These are phyloP conservation scores for Ylistrum balloti DNA, from an alignment of 1,140 invertebrate genomes.

Conservation along the genomic window DNA sequence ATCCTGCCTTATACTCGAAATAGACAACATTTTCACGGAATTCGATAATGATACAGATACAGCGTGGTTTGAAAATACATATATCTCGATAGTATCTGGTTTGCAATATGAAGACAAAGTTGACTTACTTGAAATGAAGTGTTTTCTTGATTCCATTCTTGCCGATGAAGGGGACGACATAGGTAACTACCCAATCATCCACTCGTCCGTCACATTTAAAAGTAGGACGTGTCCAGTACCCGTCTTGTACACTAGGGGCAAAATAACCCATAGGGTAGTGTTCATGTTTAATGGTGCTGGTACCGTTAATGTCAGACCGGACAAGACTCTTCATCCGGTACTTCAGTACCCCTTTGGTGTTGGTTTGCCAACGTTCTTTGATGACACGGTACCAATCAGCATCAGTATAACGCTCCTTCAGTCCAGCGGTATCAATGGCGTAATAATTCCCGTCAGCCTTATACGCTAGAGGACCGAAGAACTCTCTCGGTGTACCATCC, in stretches of 20 bases:
- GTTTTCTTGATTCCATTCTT: conserved; percentile 92
- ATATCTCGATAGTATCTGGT: too few relatives aligned
- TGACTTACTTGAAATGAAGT: conserved; percentile 77
- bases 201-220: conserved; percentile 94
- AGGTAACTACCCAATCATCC: conserved; percentile 97
- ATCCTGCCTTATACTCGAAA: too few relatives aligned
- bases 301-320: conserved; percentile 89
- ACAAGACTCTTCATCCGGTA: conserved; percentile 82
- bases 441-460: conserved; percentile 58
- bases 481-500: conserved; percentile 63
- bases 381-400: conserved; percentile 66
- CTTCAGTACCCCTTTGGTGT: conserved; percentile 62
- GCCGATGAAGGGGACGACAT: conserved; percentile 97
- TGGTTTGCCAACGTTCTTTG: conserved; percentile 67
- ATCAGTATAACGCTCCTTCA: conserved; percentile 59
- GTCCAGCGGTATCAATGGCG: conserved; percentile 69
- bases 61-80: too few relatives aligned
- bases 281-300: conserved; percentile 66
- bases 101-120: too few relatives aligned
- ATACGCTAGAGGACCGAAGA: conserved; percentile 74
- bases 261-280: conserved; percentile 92
- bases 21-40: too few relatives aligned
- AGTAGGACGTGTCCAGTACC: conserved; percentile 95
- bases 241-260: conserved; percentile 84
- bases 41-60: too few relatives aligned